These are phyloP conservation scores for Bursaphelenchus okinawaensis DNA, from an alignment of 2,888 invertebrate species.

Conservation along the genomic window DNA sequence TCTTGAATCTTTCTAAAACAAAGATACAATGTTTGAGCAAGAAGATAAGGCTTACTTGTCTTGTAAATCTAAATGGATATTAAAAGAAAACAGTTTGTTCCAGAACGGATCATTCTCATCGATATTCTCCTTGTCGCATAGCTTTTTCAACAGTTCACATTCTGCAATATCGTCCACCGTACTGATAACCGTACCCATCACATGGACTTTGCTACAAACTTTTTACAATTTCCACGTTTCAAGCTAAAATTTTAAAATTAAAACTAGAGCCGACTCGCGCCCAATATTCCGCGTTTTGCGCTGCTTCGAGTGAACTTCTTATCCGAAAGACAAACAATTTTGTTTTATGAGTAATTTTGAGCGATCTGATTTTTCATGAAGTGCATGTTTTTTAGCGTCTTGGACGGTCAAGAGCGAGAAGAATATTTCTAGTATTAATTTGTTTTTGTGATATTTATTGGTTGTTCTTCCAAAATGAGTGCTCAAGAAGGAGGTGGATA, in stretches of 20 bases:
- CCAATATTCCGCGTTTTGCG: neutral
- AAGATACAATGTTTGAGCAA: neutral
- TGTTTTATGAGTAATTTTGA: no score
- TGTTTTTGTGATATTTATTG: no score
- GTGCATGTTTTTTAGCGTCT: no score
- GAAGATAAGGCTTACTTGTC: slow-evolving; percentile 33
- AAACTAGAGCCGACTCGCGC: neutral
- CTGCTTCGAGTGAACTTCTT: no score
- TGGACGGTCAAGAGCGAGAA: no score
- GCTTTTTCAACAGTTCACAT: slow-evolving; percentile 39
- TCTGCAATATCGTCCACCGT: slow-evolving; percentile 28
- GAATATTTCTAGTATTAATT: no score
- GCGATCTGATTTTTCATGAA: no score
- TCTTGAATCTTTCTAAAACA: slow-evolving; percentile 30
- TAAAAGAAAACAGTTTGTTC: slow-evolving; percentile 85
- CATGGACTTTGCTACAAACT: no score
- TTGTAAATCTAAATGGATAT: slow-evolving; percentile 49
- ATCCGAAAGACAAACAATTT: no score
- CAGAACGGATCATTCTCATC: slow-evolving; percentile 83
- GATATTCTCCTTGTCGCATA: slow-evolving; percentile 65
- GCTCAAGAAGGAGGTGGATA: slow-evolving; percentile 33
- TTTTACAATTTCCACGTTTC: slow-evolving; percentile 15
- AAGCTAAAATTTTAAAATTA: neutral
- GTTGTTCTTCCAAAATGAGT: slow-evolving; percentile 14
- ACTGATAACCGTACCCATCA: slow-evolving; percentile 38